Evolutionary conservation across 30 jellyfish, hydroid and myxozoan species (phyloP).

Genomic region (Nemopilema nomurai): DNA sequence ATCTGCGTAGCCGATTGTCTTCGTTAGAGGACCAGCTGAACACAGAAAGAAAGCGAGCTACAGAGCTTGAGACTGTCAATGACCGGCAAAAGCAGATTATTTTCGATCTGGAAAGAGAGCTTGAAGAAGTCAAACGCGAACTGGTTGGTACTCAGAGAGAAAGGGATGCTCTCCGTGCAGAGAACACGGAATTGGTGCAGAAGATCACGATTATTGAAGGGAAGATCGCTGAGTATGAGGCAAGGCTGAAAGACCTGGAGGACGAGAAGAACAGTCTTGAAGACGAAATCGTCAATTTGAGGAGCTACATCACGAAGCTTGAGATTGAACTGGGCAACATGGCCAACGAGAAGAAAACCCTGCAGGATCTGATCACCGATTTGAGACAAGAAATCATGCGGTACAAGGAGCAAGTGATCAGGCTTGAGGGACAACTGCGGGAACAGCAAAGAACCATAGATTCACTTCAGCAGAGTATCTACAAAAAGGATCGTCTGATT

Average conservation of each 20-base stretch:
- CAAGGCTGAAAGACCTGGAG: constrained; percentile 53
- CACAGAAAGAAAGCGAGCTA: constrained; percentile 73
- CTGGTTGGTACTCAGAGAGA: constrained; percentile 71
- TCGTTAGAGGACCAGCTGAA: constrained; percentile 75
- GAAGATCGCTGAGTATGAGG: constrained; percentile 79
- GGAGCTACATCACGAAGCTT: constrained; percentile 72
- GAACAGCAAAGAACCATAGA: constrained; percentile 90
- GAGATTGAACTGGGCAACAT: constrained; percentile 78
- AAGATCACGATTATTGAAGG: constrained; percentile 45
- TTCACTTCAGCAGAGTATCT: constrained; percentile 81
- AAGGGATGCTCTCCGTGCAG: constrained; percentile 70
- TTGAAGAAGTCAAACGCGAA: constrained; percentile 81
- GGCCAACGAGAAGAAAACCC: constrained; percentile 61
- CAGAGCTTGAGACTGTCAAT: constrained; percentile 73
- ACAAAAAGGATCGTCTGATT: constrained; percentile 83
- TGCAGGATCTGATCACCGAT: constrained; percentile 69
- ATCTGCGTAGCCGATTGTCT: constrained; percentile 62
- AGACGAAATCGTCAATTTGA: constrained; percentile 73
- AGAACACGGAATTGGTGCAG: constrained; percentile 82
- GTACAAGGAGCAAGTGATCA: constrained; percentile 75
- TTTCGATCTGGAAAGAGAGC: constrained; percentile 77
- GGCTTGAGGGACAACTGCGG: constrained; percentile 88
- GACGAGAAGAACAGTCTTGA: constrained; percentile 85
- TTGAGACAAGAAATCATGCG: constrained; percentile 76
- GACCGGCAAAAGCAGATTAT: constrained; percentile 83